Percentiles rank a stretch among this genome's conserved stretches.
phyloP scores from a whole-genome alignment of 1,140 invertebrate genomes.

The Teleopsis dalmanni region DNA sequence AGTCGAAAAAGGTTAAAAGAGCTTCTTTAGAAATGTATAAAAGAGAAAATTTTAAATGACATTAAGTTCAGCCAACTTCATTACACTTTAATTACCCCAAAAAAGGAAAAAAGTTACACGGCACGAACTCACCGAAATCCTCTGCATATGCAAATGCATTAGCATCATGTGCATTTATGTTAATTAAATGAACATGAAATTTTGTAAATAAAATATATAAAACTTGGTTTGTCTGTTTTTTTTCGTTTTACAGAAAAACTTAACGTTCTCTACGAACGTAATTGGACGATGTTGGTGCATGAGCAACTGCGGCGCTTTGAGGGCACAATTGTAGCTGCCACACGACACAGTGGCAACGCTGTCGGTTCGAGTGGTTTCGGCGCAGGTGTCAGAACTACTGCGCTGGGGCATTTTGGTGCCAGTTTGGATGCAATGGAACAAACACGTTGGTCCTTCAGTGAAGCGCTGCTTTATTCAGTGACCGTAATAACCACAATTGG shows the following conservation, averaged over 20 bases:
- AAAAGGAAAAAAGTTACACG: too few relatives aligned
- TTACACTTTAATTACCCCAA: too few relatives aligned
- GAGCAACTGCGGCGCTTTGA: slow-evolving; percentile 70
- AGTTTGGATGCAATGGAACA: slow-evolving; percentile 14
- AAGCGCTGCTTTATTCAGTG: slow-evolving; percentile 71
- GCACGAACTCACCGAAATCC: too few relatives aligned
- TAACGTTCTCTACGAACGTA: slow-evolving; percentile 72
- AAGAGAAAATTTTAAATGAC: too few relatives aligned
- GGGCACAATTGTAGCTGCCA: slow-evolving; percentile 63
- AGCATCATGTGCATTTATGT: too few relatives aligned
- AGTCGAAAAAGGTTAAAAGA: too few relatives aligned
- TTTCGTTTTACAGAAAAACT: slow-evolving; percentile 58
- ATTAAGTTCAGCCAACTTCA: too few relatives aligned
- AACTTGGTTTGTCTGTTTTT: too few relatives aligned
- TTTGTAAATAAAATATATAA: too few relatives aligned
- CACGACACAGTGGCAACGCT: slow-evolving; percentile 41
- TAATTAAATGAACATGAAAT: too few relatives aligned
- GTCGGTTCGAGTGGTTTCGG: neutral
- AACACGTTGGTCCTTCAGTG: slow-evolving; percentile 65
- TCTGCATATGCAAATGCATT: too few relatives aligned
- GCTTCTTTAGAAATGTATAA: too few relatives aligned
- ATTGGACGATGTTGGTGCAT: slow-evolving; percentile 72
- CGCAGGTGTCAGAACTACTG: slow-evolving; percentile 10
- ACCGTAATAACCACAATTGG: slow-evolving; percentile 81
- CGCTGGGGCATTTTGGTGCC: slow-evolving; percentile 26